Percentiles rank a stretch among this genome's conserved stretches.
phyloP scores from a whole-genome alignment of 2,113 vertebrate species.

The Thalassoma bifasciatum region DNA sequence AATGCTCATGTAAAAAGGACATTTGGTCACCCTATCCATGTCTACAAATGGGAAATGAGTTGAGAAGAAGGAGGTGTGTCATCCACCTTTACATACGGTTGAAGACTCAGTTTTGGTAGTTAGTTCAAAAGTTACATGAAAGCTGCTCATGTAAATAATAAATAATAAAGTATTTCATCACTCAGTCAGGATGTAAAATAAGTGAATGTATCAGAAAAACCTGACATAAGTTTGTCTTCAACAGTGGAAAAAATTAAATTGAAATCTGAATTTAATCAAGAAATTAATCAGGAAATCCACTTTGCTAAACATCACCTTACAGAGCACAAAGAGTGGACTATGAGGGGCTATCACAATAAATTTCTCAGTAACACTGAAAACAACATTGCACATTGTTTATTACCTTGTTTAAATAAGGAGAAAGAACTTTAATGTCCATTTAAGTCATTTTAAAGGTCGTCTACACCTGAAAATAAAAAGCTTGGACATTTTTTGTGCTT shows the following conservation, averaged over 20 bases:
- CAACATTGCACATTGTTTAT: conserved; percentile 12
- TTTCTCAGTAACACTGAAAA: background rate
- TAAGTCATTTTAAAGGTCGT: conserved; percentile 59
- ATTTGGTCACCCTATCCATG: no score
- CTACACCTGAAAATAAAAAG: conserved; percentile 76
- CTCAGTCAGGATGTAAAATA: background rate
- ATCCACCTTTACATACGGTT: background rate
- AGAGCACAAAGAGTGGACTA: background rate
- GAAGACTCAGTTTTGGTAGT: background rate
- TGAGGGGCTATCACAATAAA: conserved; percentile 42
- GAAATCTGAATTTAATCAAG: background rate
- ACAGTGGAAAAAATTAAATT: background rate
- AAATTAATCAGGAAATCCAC: conserved; percentile 8
- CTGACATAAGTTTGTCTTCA: background rate
- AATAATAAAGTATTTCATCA: background rate
- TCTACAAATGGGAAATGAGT: no score
- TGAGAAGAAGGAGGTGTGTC: no score
- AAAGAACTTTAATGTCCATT: conserved; percentile 47
- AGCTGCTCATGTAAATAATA: background rate
- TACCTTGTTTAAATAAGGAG: conserved; percentile 62
- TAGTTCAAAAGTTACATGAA: background rate
- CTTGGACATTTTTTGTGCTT: conserved; percentile 61
- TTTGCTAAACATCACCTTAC: conserved; percentile 26
- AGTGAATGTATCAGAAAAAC: no score
- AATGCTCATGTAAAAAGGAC: no score